Evolutionary conservation across 2,888 invertebrate species (phyloP).

Genomic region (Aphodius sticticus): DNA sequence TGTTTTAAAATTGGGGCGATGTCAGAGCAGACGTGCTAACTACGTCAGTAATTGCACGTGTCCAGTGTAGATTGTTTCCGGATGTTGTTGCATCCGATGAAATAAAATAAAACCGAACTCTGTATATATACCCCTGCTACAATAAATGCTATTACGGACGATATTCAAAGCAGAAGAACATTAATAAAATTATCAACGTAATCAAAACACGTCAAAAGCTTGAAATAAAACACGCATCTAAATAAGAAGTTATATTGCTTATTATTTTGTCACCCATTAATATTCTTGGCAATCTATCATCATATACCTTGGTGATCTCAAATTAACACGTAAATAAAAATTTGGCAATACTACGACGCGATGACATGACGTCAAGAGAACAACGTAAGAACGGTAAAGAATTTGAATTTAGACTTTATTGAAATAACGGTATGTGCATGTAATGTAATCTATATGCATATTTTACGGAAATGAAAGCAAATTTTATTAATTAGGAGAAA

Average conservation of each 20-base stretch:
- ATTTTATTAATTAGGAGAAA: neutral
- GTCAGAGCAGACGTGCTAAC: too few species aligned
- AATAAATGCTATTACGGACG: too few species aligned
- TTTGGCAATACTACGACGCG: neutral
- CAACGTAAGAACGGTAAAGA: neutral
- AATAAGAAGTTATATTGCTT: neutral
- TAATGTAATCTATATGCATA: neutral
- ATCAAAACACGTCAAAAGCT: neutral
- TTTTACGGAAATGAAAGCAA: neutral
- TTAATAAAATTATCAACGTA: too few species aligned
- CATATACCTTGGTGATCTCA: neutral
- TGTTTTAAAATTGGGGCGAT: too few species aligned
- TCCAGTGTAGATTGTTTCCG: too few species aligned
- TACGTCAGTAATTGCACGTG: too few species aligned
- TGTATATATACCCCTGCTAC: too few species aligned
- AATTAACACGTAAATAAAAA: neutral
- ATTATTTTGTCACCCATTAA: neutral
- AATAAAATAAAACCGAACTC: too few species aligned
- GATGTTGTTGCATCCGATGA: too few species aligned
- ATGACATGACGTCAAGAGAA: neutral
- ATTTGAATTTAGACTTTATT: neutral
- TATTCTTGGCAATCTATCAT: neutral
- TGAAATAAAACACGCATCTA: neutral
- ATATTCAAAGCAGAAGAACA: too few species aligned
- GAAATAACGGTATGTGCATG: neutral